phyloP scores from a whole-genome alignment of 2,113 vertebrate species.

The Orthonyx spaldingii region DNA sequence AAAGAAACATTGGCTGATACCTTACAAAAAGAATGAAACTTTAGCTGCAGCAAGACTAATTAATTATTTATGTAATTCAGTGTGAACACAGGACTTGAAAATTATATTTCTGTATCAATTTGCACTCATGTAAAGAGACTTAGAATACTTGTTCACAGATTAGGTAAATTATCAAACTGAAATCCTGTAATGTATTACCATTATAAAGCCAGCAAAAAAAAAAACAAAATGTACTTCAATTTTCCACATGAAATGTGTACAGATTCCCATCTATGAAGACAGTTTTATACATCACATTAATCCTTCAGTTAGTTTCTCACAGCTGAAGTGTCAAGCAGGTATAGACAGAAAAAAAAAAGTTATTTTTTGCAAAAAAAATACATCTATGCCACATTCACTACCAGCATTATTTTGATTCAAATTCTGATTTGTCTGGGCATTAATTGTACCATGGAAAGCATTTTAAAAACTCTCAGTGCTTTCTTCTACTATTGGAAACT shows the following conservation, averaged over 20 bases:
- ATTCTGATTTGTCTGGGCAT: neutral
- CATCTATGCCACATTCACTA: neutral
- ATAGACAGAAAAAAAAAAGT: neutral
- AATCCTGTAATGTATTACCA: neutral
- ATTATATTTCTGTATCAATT: conserved; percentile 29
- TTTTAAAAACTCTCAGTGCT: neutral
- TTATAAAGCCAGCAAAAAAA: neutral
- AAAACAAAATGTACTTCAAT: neutral
- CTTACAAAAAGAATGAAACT: conserved; percentile 37
- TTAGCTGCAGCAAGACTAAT: conserved; percentile 8
- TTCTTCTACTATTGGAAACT: neutral
- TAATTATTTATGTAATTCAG: conserved; percentile 45
- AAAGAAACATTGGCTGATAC: neutral
- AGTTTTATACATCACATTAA: neutral
- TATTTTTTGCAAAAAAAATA: neutral
- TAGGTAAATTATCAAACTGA: neutral
- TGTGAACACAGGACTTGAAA: neutral
- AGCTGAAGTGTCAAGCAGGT: neutral
- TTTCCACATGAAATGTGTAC: neutral
- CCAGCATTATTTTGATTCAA: neutral
- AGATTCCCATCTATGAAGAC: neutral
- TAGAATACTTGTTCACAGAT: neutral
- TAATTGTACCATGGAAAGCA: neutral
- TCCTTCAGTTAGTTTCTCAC: neutral
- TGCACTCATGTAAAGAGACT: neutral